Base-by-base conservation (phyloP, 2,797 vertebrate genomes). In the Paguma larvata region DNA sequence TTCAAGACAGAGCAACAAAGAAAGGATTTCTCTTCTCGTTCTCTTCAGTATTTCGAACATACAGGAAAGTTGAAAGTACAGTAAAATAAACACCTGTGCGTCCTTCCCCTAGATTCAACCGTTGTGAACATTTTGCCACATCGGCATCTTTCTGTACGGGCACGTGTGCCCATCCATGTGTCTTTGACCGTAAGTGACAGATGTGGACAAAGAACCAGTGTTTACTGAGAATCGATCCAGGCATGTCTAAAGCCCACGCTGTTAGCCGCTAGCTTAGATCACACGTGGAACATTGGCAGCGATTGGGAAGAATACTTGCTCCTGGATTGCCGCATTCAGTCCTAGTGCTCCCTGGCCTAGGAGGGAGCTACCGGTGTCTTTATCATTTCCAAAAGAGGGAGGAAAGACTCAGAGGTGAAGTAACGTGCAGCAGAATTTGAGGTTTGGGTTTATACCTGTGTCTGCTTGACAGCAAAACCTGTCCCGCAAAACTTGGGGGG, bases 21-120 rank as follows among this genome's bases (percentile, higher is more conserved):
- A 92, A 18, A n/a, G 18, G 11, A 21, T 62, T 27, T n/a, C 59
- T 44, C 59, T 48, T 23, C n/a, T 89, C 68, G 32, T 86, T 32
- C 10, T 68, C 38, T 73, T 67, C 65, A 86, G 65, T 38, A 51
- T 89, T 94, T 92, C 38, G 91, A 51, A 89, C 38, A 62, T 63
- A 62, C 78, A 89, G 62, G 51, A 73, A 87, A 83, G 63, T 77
- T 80, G 78, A 46, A 70, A 65, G 51, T 59, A 15, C 4, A 27
- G 25, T 82, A 78, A 82, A 70, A 80, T 56, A 92, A 94, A 70
- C n/a, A 78, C 67, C 19, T 21, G 12, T 27, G 4, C 34, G 32
- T 13, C 41, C 41, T 67, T 75, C 51, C 38, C 30, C 59, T 30
- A 14, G 23, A 89, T 27, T 51, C 79, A 87, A 23, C 30, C 56